Evolutionary conservation across 2,113 vertebrate species (phyloP).

Genomic region (Anoplopoma fimbria): DNA sequence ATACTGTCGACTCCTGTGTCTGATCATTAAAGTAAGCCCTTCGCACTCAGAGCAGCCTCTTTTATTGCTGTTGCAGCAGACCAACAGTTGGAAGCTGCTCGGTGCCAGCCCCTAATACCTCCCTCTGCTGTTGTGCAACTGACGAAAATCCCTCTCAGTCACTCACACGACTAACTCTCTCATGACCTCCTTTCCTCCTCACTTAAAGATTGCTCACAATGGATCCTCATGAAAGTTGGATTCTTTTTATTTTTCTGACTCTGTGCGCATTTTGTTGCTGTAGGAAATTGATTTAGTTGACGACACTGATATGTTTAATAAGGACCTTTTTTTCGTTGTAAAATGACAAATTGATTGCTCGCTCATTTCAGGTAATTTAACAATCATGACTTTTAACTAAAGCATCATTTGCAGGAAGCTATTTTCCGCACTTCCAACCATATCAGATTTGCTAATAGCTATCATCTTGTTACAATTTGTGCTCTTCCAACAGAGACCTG

Average conservation of each 20-base stretch:
- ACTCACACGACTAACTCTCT: conserved; percentile 70
- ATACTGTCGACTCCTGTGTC: conserved; percentile 64
- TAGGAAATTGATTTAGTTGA: neutral
- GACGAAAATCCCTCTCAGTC: conserved; percentile 71
- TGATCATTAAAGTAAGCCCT: conserved; percentile 79
- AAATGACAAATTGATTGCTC: conserved; percentile 5
- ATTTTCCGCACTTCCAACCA: conserved; percentile 27
- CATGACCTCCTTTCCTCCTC: conserved; percentile 73
- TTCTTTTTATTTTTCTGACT: neutral
- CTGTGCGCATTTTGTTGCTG: neutral
- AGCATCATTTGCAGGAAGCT: neutral
- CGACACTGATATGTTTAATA: conserved; percentile 1
- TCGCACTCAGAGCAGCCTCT: conserved; percentile 62
- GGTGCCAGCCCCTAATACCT: conserved; percentile 61
- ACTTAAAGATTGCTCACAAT: conserved; percentile 30
- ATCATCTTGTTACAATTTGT: conserved; percentile 26
- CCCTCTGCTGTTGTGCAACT: conserved; percentile 68
- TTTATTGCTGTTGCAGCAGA: conserved; percentile 53
- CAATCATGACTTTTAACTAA: neutral
- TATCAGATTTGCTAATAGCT: conserved; percentile 44
- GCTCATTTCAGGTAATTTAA: conserved; percentile 31
- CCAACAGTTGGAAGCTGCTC: conserved; percentile 62
- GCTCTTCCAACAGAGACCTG: neutral
- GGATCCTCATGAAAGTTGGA: conserved; percentile 18
- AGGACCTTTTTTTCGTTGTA: neutral